Conservation (phyloP, 2,888 invertebrate species). For the Parnassius smintheus region DNA sequence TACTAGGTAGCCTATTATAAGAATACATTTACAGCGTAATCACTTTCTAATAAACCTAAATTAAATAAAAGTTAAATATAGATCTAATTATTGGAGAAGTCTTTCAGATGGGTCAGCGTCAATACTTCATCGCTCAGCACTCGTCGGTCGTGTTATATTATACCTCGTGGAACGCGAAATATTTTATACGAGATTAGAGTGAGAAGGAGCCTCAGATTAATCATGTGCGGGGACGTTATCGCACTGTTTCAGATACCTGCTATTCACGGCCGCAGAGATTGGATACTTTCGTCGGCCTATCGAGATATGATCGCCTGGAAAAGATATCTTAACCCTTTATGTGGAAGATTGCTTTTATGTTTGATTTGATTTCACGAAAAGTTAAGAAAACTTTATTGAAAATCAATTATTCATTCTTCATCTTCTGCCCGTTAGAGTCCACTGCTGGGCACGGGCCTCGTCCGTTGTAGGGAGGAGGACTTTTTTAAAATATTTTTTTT, state of each 20-base stretch:
- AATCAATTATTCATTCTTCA: too few relatives aligned
- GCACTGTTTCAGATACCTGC: conserved; percentile 9
- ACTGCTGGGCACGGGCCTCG: too few relatives aligned
- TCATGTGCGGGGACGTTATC: conserved; percentile 51
- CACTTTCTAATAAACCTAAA: too few relatives aligned
- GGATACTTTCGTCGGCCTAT: conserved; percentile 26
- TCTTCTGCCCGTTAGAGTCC: too few relatives aligned
- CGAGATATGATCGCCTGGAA: conserved; percentile 20
- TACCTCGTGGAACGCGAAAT: conserved; percentile 49
- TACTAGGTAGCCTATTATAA: too few relatives aligned
- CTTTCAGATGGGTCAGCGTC: not conserved
- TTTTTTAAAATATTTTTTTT: too few relatives aligned
- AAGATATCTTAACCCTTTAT: not conserved
- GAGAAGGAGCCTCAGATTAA: conserved; percentile 62
- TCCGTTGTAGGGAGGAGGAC: too few relatives aligned
- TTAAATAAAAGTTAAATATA: too few relatives aligned
- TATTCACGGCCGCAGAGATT: conserved; percentile 20
- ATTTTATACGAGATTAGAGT: conserved; percentile 62
- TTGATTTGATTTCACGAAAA: too few relatives aligned
- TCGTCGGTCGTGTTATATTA: conserved; percentile 27
- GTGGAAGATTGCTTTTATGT: too few relatives aligned
- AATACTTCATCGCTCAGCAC: not conserved
- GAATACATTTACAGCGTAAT: too few relatives aligned
- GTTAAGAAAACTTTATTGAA: too few relatives aligned
- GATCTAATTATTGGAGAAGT: not conserved